phyloP scores from a whole-genome alignment of 2,797 vertebrate genomes.

The Dendrocincla fuliginosa region DNA sequence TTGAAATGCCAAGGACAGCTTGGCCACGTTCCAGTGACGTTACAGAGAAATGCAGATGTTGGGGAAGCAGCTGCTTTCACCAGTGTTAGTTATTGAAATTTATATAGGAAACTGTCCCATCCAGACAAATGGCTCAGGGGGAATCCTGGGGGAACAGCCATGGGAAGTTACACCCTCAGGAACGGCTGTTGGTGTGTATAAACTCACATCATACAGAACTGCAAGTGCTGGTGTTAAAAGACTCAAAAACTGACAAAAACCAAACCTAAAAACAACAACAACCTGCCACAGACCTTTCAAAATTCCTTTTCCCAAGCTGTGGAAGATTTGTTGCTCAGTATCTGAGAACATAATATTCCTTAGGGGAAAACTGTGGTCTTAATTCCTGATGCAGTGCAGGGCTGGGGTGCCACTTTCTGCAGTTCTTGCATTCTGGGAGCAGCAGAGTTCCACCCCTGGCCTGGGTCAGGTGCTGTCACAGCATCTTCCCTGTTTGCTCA shows the following conservation, averaged over 20 bases:
- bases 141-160: not conserved
- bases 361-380: not conserved
- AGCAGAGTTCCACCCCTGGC: rapidly evolving
- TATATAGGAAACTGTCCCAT: not conserved
- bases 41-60: not conserved
- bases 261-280: not conserved
- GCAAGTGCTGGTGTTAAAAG: not conserved
- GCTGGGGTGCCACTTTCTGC: not conserved
- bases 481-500: rapidly evolving
- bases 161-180: not conserved
- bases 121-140: not conserved
- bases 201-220: not conserved
- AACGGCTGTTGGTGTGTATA: not conserved
- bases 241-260: not conserved
- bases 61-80: not conserved
- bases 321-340: not conserved
- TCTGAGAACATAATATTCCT: not conserved
- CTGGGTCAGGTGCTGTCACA: not conserved
- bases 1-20: not conserved
- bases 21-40: not conserved
- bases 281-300: not conserved
- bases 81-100: not conserved
- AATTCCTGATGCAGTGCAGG: not conserved
- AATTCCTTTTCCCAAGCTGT: not conserved
- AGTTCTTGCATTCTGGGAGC: rapidly evolving